Percentiles rank a stretch among this genome's conserved stretches.
Conservation (phyloP, 2,113 vertebrate species). For the Chamaea fasciata region DNA sequence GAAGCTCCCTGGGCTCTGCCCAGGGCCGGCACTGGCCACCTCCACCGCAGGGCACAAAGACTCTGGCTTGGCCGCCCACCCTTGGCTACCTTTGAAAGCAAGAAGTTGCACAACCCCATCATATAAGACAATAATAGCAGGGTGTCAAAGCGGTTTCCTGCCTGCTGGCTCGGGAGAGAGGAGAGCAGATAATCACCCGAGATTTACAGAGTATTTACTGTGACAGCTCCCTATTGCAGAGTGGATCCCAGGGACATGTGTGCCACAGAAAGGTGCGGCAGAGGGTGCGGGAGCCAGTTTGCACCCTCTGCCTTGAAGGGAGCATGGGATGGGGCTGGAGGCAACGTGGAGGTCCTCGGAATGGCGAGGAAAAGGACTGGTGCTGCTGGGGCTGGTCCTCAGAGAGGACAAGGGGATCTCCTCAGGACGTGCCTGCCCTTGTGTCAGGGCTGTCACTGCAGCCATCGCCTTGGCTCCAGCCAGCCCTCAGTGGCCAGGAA, state of each 20-base stretch:
- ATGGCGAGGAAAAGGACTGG: neutral
- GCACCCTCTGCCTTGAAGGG: neutral
- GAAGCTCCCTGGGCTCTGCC: neutral
- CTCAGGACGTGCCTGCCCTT: neutral
- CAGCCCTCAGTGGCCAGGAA: neutral
- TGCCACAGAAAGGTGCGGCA: neutral
- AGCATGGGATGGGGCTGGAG: neutral
- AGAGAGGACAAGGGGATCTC: too few relatives aligned
- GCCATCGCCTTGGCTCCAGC: rapidly evolving
- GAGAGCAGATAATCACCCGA: neutral
- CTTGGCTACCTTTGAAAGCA: neutral
- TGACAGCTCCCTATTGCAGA: rapidly evolving
- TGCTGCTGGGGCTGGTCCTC: neutral
- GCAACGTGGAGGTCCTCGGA: neutral
- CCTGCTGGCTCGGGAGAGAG: neutral
- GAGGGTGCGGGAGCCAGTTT: neutral
- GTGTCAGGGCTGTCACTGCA: neutral
- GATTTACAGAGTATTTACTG: neutral
- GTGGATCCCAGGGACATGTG: rapidly evolving
- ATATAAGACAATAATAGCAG: neutral
- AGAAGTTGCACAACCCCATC: neutral
- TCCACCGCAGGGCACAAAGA: rapidly evolving
- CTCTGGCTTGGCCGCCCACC: rapidly evolving
- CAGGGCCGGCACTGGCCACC: rapidly evolving
- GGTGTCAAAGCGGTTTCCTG: neutral